A percentile compares a stretch with the other conserved stretches of the same genome.
phyloP scores from a whole-genome alignment of 1,140 invertebrate species.

The Procambarus clarkii region DNA sequence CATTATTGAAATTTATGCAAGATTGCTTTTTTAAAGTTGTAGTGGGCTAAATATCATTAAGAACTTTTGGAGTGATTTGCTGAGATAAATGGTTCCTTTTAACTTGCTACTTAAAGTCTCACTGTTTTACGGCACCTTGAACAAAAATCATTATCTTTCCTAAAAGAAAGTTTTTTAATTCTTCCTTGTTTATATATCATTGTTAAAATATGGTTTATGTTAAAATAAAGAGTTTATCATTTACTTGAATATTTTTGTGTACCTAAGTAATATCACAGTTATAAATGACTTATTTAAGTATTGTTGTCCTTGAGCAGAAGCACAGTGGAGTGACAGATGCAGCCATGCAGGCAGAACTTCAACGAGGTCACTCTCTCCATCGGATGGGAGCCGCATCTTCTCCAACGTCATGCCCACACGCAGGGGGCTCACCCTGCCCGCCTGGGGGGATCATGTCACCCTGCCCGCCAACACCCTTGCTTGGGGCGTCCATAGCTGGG shows the following conservation, averaged over 20 bases:
- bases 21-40: too few relatives aligned
- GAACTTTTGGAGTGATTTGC: too few relatives aligned
- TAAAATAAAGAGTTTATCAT: neutral
- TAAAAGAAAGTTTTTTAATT: neutral
- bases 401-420: slow-evolving; percentile 43
- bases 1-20: too few relatives aligned
- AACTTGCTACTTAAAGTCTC: too few relatives aligned
- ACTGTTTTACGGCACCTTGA: too few relatives aligned
- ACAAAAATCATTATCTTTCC: neutral
- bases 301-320: slow-evolving; percentile 48
- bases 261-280: neutral
- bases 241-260: neutral
- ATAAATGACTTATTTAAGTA: neutral
- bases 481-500: slow-evolving; percentile 57
- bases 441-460: slow-evolving; percentile 44
- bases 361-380: slow-evolving; percentile 61
- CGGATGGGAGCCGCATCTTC: slow-evolving; percentile 54
- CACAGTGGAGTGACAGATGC: slow-evolving; percentile 63
- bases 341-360: slow-evolving; percentile 58
- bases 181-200: neutral
- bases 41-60: too few relatives aligned
- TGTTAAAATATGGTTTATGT: neutral
- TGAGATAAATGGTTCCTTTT: too few relatives aligned
- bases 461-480: slow-evolving; percentile 39
- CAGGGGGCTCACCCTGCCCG: slow-evolving; percentile 38